phyloP scores from a whole-genome alignment of 2,888 invertebrate genomes.

The Limnephilus lunatus region DNA sequence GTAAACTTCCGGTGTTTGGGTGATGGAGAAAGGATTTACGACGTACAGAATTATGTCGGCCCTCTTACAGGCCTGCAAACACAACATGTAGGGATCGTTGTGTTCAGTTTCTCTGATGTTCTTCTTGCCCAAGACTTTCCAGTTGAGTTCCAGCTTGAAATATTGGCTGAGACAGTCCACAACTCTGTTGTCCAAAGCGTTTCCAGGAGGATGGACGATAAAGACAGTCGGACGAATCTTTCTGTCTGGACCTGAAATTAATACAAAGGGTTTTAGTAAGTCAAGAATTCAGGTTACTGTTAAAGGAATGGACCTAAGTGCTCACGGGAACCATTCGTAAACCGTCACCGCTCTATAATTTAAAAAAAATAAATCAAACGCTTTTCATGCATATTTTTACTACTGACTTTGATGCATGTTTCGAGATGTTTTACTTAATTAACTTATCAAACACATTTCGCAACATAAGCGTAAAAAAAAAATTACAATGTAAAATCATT shows the following conservation, averaged over 20 bases:
- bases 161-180: conserved; percentile 55
- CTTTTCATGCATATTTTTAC: background rate
- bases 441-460: background rate
- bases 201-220: conserved; percentile 59
- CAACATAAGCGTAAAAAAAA: background rate
- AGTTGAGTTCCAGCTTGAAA: conserved; percentile 55
- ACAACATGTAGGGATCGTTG: conserved; percentile 64
- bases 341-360: too few species aligned
- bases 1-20: conserved; percentile 34
- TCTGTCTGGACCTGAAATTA: conserved; percentile 56
- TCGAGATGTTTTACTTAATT: background rate
- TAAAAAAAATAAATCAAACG: too few species aligned
- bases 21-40: conserved; percentile 45
- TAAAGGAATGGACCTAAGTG: too few species aligned
- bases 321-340: too few species aligned
- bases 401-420: background rate
- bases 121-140: conserved; percentile 57
- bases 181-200: conserved; percentile 51
- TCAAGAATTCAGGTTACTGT: too few species aligned
- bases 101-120: conserved; percentile 60
- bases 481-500: too few species aligned
- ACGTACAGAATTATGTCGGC: conserved; percentile 60
- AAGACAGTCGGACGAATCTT: conserved; percentile 57
- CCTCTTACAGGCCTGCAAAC: conserved; percentile 56
- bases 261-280: background rate